Conservation (phyloP, 1,140 invertebrate species). For the Globodera rostochiensis region DNA sequence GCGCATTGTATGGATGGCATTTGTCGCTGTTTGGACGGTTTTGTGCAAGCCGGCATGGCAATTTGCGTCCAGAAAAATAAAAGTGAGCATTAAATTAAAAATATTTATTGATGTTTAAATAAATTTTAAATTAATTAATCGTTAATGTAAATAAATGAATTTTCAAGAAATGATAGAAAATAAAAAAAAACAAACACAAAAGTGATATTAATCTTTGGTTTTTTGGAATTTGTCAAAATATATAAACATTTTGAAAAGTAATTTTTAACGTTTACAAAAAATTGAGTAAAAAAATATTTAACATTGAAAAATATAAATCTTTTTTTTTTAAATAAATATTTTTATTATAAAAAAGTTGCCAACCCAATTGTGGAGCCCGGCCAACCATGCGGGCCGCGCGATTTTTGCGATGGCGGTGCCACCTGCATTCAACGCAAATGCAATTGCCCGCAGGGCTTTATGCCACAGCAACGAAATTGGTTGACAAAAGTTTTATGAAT, state of each 20-base stretch:
- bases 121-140: neutral
- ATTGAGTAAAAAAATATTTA: no score
- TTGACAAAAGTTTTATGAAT: neutral
- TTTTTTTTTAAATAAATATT: neutral
- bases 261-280: no score
- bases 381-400: constrained; percentile 28
- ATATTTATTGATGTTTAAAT: neutral
- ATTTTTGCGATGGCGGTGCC: constrained; percentile 54
- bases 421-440: constrained; percentile 40
- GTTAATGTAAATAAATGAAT: no score
- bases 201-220: no score
- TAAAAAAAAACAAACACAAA: no score
- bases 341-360: constrained; percentile 34
- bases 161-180: no score
- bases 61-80: constrained; percentile 42
- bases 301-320: neutral
- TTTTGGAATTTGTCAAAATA: no score
- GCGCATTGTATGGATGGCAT: constrained; percentile 33
- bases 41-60: constrained; percentile 47
- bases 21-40: constrained; percentile 40
- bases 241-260: no score
- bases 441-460: constrained; percentile 44
- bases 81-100: constrained; percentile 39
- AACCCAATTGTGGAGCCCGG: constrained; percentile 45
- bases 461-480: constrained; percentile 37